Conservation (phyloP, 2,113 vertebrate genomes). For the Microcebus jonahi region DNA sequence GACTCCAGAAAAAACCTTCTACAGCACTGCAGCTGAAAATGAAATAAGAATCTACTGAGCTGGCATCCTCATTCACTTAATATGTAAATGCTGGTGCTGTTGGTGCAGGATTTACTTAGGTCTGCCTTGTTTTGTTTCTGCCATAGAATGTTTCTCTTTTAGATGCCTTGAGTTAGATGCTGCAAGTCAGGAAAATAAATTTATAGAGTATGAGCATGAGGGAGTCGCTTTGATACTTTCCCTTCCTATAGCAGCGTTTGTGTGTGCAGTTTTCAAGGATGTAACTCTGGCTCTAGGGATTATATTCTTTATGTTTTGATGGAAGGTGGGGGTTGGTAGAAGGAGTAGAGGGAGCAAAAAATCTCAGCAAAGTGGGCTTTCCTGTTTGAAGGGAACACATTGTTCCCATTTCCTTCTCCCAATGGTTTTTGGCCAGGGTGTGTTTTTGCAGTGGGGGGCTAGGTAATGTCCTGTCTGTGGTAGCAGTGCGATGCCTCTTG, state of each 20-base stretch:
- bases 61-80: conserved; percentile 75
- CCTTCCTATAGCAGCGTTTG: not conserved
- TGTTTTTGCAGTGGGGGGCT: not conserved
- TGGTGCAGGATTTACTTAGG: not conserved
- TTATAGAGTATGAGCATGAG: not conserved
- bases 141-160: conserved; percentile 69
- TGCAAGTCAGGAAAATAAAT: conserved; percentile 69
- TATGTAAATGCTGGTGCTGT: conserved; percentile 73
- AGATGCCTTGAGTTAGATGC: conserved; percentile 32
- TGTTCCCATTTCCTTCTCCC: not conserved
- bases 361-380: not conserved
- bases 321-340: not conserved
- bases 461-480: not conserved
- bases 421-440: not conserved
- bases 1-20: conserved; percentile 45
- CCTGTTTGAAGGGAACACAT: not conserved
- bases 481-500: not conserved
- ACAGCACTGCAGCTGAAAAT: conserved; percentile 57
- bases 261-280: not conserved
- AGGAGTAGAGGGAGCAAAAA: not conserved
- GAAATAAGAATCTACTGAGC: conserved; percentile 73
- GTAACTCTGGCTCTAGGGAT: not conserved
- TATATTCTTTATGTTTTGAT: conserved; percentile 9
- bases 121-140: conserved; percentile 26
- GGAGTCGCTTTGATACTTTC: conserved; percentile 36